Base-by-base conservation (phyloP, 2,113 vertebrate species). In the Natator depressus region DNA sequence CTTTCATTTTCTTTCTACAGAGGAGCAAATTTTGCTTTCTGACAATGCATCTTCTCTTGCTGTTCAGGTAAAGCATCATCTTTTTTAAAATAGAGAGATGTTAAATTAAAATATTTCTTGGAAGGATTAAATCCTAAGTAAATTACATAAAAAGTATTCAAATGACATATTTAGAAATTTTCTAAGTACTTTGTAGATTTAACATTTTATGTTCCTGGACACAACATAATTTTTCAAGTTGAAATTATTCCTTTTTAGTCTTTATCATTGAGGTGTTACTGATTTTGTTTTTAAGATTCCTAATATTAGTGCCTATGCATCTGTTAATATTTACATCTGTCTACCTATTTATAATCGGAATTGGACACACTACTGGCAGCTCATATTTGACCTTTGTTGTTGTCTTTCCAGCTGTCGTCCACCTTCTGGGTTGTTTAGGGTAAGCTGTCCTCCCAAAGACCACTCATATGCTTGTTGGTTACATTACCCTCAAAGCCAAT, bases 41-140 rank as follows among this genome's bases (percentile, higher is more conserved):
- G 99, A 99, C 94, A 99, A 99, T 96, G 99, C 99, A 75, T 99
- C 99, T 83, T 99, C 99, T 88, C 98, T 99, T 87, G 99, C 99
- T 97, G 99, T 99, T 92, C 99, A 99, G 99, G 99, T 99, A 98
- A 98, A 96, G 42, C 11, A 16, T 53, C 51, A 55, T 95, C 4
- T 94, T 97, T 97, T 95, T 59, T 91, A 76, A 97, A 83, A 87
- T 84, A 83, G 92, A 29, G 84, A 93, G 20, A 80, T 91, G 20
- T 79, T 95, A 90, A 91, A 80, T 88, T 31, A 1, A 1, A 75
- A 94, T 29, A 59, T 72, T 54, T 84, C 91, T 85, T 91, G 69
- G 0, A 80, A 82, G 85, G 10, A 38, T 79, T 92, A 42, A 53
- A 12, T n/a, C 51, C 3, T 91, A 79, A 22, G 38, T 91, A 42